Evolutionary conservation across 1,140 invertebrate species (phyloP), one percentile per base, ranked within the genome.

Genomic region (Chymomyza costata): DNA sequence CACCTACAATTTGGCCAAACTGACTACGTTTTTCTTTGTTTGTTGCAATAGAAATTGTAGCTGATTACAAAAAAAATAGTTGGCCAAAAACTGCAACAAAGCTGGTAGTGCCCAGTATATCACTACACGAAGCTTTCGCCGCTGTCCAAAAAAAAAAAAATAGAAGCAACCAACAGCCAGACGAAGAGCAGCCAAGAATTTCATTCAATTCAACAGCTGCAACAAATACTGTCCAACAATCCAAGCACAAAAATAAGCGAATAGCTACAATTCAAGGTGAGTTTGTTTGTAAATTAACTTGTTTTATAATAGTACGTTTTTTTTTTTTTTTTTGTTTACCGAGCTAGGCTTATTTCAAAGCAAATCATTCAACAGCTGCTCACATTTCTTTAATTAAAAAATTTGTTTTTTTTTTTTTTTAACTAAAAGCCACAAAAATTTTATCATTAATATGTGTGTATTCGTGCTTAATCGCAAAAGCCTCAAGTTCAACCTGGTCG

Each of bases 221-320:
- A 35, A 10, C 65, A 62, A 59, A 37, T 39, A 40, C 18, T 44
- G 11, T 50, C 32, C n/a, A n/a, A n/a, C n/a, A n/a, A 25, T 14
- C 35, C 41, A 31, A 59, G 44, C 47, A 21, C 25, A 44, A 41
- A 44, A 32, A 35, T 30, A 48, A 55, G 34, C 59, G 18, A 65
- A 68, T 49, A 70, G 53, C 52, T 39, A 50, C 51, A 51, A 65
- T 70, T 70, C 73, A 78, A 78, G 73, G 73, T 78, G 53, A 78
- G 71, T 80, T 53, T 73, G 55, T 73, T 71, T 67, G 58, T 51
- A 59, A 48, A 67, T 49, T 47, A 65, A 71, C 71, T 32, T 47
- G 64, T 74, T 74, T 44, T 25, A 17, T 31, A 53, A 41, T 61
- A 13, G 37, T 2, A n/a, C 8, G 3, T 34, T 34, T 34, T 13